Evolutionary conservation across 2,113 vertebrate genomes (phyloP), one percentile per base, ranked within the genome.

Genomic region (Hymenochirus boettgeri): DNA sequence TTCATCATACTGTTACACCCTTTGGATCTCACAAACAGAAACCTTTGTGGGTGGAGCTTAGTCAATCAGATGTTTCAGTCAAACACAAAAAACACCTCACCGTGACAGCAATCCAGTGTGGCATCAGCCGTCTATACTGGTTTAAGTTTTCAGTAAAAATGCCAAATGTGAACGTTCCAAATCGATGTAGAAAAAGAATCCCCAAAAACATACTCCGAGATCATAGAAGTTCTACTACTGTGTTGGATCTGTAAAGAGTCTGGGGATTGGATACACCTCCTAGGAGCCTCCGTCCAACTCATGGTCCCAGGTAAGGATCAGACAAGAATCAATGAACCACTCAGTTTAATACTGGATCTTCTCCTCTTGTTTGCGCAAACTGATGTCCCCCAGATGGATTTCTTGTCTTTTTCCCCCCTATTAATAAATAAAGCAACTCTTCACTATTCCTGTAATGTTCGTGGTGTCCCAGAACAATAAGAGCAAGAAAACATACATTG

Each of bases 1-100:
- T 85, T 90, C n/a, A n/a, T 97, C 94, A 95, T 93, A 77, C 91
- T 91, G 91, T 86, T 77, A 86, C 79, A 82, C 76, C 79, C 74
- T 67, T 11, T 79, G 57, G 73, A 80, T 82, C 81, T 75, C 84
- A 80, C 82, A 88, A n/a, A n/a, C n/a, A n/a, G n/a, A n/a, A n/a
- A n/a, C n/a, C 33, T 17, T 42, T 18, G 37, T 45, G n/a, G n/a
- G n/a, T n/a, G 37, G 55, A 46, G 37, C 56, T 67, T 48, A 67
- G 64, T 67, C 64, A 29, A 51, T 21, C 15, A 2, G 35, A 12
- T 22, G 22, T 29, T 18, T 51, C 22, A 25, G 51, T 69, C 33
- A 69, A 31, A 52, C 31, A 48, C n/a, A n/a, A n/a, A n/a, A n/a
- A n/a, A n/a, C n/a, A 60, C 65, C 59, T 69, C 26, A 22, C 27